These are phyloP conservation scores for Pachyseris speciosa DNA, from an alignment of 64 coral and sea anemone species.

Conservation along the genomic window DNA sequence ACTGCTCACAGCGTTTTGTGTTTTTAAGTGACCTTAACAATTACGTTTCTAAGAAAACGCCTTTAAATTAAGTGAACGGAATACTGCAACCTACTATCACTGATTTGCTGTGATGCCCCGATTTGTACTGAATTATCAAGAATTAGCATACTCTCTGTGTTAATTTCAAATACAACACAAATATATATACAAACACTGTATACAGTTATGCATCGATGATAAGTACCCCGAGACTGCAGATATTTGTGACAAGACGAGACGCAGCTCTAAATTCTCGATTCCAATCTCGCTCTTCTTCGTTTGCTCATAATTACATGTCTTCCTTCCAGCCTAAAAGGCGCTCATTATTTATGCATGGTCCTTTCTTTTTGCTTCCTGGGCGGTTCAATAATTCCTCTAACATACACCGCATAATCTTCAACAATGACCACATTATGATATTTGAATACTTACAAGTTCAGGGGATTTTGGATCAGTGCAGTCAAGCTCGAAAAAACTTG, in stretches of 20 bases:
- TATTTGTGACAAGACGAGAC: no score
- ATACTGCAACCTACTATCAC: not conserved
- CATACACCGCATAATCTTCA: constrained; percentile 24
- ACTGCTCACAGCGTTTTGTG: not conserved
- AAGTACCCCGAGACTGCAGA: not conserved
- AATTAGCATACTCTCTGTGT: constrained; percentile 10
- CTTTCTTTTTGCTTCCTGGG: constrained; percentile 35
- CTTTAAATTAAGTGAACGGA: no score
- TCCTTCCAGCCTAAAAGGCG: not conserved
- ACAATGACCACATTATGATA: not conserved
- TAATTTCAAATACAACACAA: constrained; percentile 27
- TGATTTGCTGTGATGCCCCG: not conserved
- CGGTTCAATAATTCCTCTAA: constrained; percentile 1
- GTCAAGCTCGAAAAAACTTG: not conserved
- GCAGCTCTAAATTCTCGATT: no score
- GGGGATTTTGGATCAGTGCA: not conserved
- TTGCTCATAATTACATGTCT: no score
- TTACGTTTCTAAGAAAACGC: not conserved
- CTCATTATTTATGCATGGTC: not conserved
- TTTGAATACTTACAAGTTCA: constrained; percentile 12
- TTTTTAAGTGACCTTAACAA: not conserved
- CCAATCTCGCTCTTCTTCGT: no score
- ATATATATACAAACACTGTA: not conserved
- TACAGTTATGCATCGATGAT: not conserved
- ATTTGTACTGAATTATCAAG: constrained; percentile 11